Evolutionary conservation across 2,113 vertebrate genomes (phyloP), one percentile per base, ranked within the genome.

Genomic region (Syngnathus floridae): DNA sequence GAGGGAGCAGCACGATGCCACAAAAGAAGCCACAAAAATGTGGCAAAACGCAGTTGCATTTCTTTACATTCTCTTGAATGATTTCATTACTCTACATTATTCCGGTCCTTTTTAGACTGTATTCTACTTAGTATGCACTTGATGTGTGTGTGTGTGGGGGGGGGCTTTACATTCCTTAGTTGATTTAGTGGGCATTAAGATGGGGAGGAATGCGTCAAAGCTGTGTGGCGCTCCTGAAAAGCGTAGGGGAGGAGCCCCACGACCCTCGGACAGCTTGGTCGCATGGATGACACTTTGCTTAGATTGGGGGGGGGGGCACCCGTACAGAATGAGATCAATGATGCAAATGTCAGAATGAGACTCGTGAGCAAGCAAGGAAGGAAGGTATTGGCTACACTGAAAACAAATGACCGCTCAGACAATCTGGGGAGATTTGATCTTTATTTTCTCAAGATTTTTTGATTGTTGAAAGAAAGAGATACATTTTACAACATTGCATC

Each of bases 101-200:
- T 41, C 9, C 40, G 8, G 40, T 41, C 8, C 11, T 41, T 41
- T 10, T 11, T 41, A 10, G 40, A 41, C 40, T 41, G 8, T 2
- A 41, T 41, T 41, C 40, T 41, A 31, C 7, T 41, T 41, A 9
- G 38, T 38, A 38, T 74, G 64, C 71, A 80, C 67, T 76, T 62
- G 45, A 71, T 76, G 73, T 81, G 48, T 51, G 73, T 35, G n/a
- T 68, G 78, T 67, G 56, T 67, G 70, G 26, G 71, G 69, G 66
- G 77, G 75, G 52, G 6, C 14, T 56, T 35, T 65, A 59, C 88
- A 90, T 90, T 90, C 89, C 86, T 85, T 10, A 79, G 78, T 90
- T 89, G 85, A 90, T 91, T 91, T 90, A 90, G 81, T 83, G 51
- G 74, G 70, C 82, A 86, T 82, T 90, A 90, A 90, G 86, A 85